Evolutionary conservation across 53 echinoderm and acorn worm genomes (phyloP), one percentile per base, ranked within the genome.

Genomic region (Glandiceps talaboti): DNA sequence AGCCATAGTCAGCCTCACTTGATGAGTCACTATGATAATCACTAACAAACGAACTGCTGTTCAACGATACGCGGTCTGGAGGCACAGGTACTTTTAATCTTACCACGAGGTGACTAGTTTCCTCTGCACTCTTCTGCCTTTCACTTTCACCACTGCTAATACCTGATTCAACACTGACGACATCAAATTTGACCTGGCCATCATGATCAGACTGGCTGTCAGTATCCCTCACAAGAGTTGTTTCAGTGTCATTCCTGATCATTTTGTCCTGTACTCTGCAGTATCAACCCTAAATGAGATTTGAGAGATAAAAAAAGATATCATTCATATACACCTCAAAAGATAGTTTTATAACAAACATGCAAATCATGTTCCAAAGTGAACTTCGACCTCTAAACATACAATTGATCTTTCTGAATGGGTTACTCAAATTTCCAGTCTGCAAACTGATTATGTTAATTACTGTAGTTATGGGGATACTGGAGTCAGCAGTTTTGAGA

Each of bases 1-100:
- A 80, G 29, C 86, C 84, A 30, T 93, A 80, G 90, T 99, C 93
- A 29, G 93, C 86, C 64, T 82, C 84, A 26, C 75, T 73, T 28
- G 91, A 84, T 30, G 82, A 80, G 30, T 79, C 84, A 0, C 72
- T 73, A 20, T 45, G 64, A 45, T 12, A 45, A 20, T 45, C 64
- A 45, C 64, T 45, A 20, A 20, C 20, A 20, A 12, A 45, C 20
- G 64, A 45, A 45, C 64, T 45, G 64, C 64, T 45, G 64, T 45
- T 45, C 6, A 45, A 45, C 6, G 64, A 45, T 45, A 45, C 20
- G 20, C 20, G 64, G 64, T 45, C 64, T 12, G 64, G 64, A 12
- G 64, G 64, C 20, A 45, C 64, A 12, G 64, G 64, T 45, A 20
- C 6, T 45, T 45, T 45, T 20, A 45, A 45, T 20, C 20, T 45